Evolutionary conservation across 2,113 vertebrate species (phyloP).

Genomic region (Regulus satrapa): DNA sequence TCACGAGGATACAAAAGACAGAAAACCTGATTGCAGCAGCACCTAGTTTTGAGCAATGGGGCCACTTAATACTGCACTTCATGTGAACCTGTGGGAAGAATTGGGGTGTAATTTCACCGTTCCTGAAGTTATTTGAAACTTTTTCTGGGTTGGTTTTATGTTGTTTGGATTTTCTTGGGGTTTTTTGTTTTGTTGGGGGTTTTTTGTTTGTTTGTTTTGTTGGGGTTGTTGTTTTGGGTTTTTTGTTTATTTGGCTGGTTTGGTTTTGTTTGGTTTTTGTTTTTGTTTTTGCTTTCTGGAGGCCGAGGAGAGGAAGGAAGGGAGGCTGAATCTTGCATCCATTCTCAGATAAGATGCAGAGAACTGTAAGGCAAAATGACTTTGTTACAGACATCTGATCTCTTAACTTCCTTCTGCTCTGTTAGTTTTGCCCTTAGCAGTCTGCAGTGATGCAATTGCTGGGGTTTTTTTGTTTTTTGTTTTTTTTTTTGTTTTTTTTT

Average conservation of each 20-base stretch:
- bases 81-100: background rate
- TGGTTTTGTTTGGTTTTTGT: background rate
- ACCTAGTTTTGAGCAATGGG: background rate
- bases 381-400: background rate
- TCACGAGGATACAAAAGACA: constrained; percentile 31
- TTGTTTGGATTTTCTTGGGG: background rate
- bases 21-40: constrained; percentile 9
- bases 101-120: background rate
- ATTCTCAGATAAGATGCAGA: background rate
- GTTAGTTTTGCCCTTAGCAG: background rate
- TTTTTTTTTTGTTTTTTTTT: too few species aligned
- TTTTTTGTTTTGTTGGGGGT: fast-evolving
- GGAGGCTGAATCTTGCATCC: background rate
- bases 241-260: too few species aligned
- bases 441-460: background rate
- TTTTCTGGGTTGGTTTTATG: background rate
- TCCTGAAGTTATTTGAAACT: background rate
- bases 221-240: background rate
- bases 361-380: background rate
- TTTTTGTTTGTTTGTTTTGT: too few species aligned
- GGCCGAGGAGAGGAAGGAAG: background rate
- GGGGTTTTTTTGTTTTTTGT: too few species aligned
- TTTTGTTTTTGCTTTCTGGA: background rate
- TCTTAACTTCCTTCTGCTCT: background rate
- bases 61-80: background rate